Base-by-base conservation (phyloP, 2,888 invertebrate species). In the Stomorhina lunata region DNA sequence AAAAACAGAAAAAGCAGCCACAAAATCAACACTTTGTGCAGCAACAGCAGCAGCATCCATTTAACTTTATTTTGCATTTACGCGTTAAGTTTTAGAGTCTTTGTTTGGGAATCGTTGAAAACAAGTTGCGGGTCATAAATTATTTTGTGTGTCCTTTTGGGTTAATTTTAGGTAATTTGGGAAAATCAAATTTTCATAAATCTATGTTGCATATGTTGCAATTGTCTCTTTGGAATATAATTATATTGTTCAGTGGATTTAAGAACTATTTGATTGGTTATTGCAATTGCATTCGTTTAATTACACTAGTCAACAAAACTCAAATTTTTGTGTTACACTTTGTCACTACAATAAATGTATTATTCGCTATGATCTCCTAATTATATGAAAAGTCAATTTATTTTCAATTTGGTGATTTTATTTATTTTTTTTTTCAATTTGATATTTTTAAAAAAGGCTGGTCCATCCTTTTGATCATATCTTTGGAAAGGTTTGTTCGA, bases 121-220 rank as follows among this genome's bases (percentile, higher is more conserved):
- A 63, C 66, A 73, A 59, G 59, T 80, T 65, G 65, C 32, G 50
- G 50, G 32, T 43, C 55, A 80, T 80, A 73, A 80, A 80, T 80
- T 80, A 73, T 66, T 53, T 25, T 17, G 61, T 77, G 7, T 15
- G 40, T 77, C 17, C 20, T 4, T 50, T 45, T 12, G 34, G 10
- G 53, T 50, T 29, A 63, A 69, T 43, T 77, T 77, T 77, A 68
- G 69, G 53, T 43, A 50, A 66, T 63, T 63, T 72, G 48, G 22
- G 37, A 40, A 25, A 50, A 48, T 55, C 20, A 59, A 45, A 57
- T 32, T 45, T 48, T 5, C 15, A 15, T 12, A 40, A 43, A 72
- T 66, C 37, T 65, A 9, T 40, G n/a, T 25, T 61, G n/a, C 79
- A 80, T 80, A 80, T 80, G 79, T 73, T 80, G 57, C 72, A 66